Evolutionary conservation across 2,113 vertebrate species (phyloP).

Genomic region (Thalassoma bifasciatum): DNA sequence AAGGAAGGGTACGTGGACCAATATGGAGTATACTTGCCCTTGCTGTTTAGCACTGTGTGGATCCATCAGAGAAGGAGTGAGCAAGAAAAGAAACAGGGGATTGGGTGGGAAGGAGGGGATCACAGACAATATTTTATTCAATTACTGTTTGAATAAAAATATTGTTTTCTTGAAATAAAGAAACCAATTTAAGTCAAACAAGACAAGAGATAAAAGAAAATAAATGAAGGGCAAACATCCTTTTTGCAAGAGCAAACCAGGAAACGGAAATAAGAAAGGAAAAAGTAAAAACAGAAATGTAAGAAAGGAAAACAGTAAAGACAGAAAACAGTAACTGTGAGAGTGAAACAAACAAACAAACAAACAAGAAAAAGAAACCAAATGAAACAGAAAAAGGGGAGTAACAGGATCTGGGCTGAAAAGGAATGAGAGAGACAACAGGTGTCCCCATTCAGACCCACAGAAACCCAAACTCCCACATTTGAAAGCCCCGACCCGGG

Average conservation of each 20-base stretch:
- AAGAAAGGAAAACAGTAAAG: slow-evolving; percentile 50
- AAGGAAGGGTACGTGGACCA: slow-evolving; percentile 92
- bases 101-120: slow-evolving; percentile 91
- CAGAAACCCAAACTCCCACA: slow-evolving; percentile 77
- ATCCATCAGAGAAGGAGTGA: slow-evolving; percentile 99
- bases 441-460: slow-evolving; percentile 75
- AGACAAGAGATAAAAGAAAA: slow-evolving; percentile 79
- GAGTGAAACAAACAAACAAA: slow-evolving; percentile 14
- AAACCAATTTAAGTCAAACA: slow-evolving; percentile 86
- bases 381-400: slow-evolving; percentile 63
- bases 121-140: slow-evolving; percentile 99
- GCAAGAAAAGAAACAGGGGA: slow-evolving; percentile 98
- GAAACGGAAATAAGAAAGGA: slow-evolving; percentile 77
- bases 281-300: slow-evolving; percentile 76
- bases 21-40: slow-evolving; percentile 99
- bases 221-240: slow-evolving; percentile 73
- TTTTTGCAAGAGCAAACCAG: slow-evolving; percentile 73
- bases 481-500: slow-evolving; percentile 59
- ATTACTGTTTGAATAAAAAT: slow-evolving; percentile 99
- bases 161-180: slow-evolving; percentile 92
- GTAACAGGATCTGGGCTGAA: slow-evolving; percentile 63
- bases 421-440: slow-evolving; percentile 74
- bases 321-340: slow-evolving; percentile 58
- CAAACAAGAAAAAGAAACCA: slow-evolving; percentile 25
- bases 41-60: slow-evolving; percentile 95